These are phyloP conservation scores for Phaetusa simplex DNA, from an alignment of 2,113 vertebrate species.

Conservation along the genomic window DNA sequence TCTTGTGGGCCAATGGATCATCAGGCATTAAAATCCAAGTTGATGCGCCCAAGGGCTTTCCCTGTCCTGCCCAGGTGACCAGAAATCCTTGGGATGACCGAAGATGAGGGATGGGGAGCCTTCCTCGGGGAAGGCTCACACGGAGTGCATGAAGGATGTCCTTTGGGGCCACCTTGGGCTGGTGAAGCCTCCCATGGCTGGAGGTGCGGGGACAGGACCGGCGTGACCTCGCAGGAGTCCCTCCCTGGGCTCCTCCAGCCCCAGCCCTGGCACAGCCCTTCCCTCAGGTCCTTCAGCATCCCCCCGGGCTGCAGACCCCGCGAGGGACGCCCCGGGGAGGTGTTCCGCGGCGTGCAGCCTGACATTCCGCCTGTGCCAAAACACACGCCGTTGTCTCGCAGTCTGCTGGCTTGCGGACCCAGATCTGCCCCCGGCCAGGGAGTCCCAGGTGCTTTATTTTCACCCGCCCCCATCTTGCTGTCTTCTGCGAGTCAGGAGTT, in stretches of 20 bases:
- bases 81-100: neutral
- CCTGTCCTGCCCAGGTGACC: neutral
- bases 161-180: neutral
- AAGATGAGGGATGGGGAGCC: neutral
- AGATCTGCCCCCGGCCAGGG: neutral
- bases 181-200: neutral
- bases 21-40: neutral
- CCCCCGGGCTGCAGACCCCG: neutral
- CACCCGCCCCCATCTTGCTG: rapidly evolving
- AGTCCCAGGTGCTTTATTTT: neutral
- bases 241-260: neutral
- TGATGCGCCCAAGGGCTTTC: neutral
- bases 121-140: neutral
- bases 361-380: neutral
- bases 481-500: neutral
- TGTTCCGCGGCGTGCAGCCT: rapidly evolving
- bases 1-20: neutral
- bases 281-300: neutral
- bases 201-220: neutral
- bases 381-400: neutral
- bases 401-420: neutral
- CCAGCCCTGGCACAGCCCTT: neutral
- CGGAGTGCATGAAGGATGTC: neutral
- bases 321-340: neutral
- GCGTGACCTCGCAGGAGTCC: neutral